Evolutionary conservation across 2,888 invertebrate genomes (phyloP).

Genomic region (Acanthosepion lycidas): DNA sequence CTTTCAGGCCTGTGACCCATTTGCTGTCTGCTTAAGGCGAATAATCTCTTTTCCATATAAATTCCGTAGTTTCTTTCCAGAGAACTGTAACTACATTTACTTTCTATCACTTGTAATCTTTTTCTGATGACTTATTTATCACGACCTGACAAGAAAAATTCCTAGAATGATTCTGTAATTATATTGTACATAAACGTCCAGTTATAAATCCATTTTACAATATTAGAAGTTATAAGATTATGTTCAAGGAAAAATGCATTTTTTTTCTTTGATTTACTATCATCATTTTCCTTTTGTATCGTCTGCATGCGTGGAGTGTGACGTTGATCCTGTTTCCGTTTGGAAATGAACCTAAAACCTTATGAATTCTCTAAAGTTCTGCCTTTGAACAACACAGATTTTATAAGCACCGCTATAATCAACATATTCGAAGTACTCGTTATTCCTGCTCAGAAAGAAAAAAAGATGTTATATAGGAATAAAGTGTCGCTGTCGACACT

Average conservation of each 20-base stretch:
- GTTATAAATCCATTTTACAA: neutral
- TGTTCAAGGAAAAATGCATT: neutral
- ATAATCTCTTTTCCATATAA: conserved; percentile 33
- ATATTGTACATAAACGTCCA: neutral
- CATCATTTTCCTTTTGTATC: neutral
- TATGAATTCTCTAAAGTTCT: too few relatives aligned
- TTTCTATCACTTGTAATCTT: neutral
- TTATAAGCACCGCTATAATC: too few relatives aligned
- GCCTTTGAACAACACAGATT: too few relatives aligned
- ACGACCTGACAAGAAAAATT: neutral
- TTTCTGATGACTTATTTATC: neutral
- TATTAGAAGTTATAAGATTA: neutral
- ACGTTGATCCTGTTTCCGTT: too few relatives aligned
- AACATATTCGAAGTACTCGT: too few relatives aligned
- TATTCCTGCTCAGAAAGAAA: too few relatives aligned
- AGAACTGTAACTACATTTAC: neutral
- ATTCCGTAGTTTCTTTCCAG: neutral
- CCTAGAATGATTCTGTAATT: neutral
- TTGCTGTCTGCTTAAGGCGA: neutral
- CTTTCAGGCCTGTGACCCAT: neutral
- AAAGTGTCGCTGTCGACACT: too few relatives aligned
- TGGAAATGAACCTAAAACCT: too few relatives aligned
- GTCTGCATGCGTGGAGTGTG: neutral
- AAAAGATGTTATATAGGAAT: too few relatives aligned
- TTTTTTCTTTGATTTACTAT: neutral